Base-by-base conservation (phyloP, 2,888 invertebrate species). In the Penaeus monodon region DNA sequence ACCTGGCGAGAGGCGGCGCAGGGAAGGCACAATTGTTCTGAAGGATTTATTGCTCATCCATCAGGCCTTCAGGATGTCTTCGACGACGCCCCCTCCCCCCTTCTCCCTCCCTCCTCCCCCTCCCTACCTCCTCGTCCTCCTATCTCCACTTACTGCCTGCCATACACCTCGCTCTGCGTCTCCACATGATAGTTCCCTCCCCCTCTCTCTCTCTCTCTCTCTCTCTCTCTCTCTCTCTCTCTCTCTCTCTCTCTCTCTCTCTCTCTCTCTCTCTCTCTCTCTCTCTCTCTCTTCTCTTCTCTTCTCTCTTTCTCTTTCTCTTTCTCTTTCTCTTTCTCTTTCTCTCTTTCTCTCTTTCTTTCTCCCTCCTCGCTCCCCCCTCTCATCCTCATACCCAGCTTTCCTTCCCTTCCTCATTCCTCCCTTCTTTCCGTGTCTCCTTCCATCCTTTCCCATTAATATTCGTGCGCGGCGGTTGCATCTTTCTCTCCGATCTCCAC, bases 21-120 rank as follows among this genome's bases (percentile, higher is more conserved):
- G 81, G 81, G 44, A 2, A n/a, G 68, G 38, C 70, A 49, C 70
- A 65, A 77, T 70, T 38, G 78, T 86, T 82, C 44, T 82, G 70
- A 79, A 78, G 73, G 83, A 83, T 83, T 86, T 86, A 86, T 82
- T 82, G 78, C 29, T 83, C 83, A 86, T 83, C 78, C 82, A 79
- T 83, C 86, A 82, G 82, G 66, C 82, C 86, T 76, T 85, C 85
- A 80, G 74, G 74, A 27, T 33, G 65, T 77, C 77, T 44, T 77
- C 57, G 44, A 2, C 49, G 17, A n/a, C 20, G 10, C 27, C 49
- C 49, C 77, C 57, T 22, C 77, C 77, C n/a, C 57, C 24, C 38
- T 14, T 3, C 38, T 20, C 29, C 74, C 74, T 38, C 74, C 74
- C n/a, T 2, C 7, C 49, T 1, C 44, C 38, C 20, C 77, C 44